Conservation (phyloP, 2,113 vertebrate genomes). For the Dermatemys mawii region DNA sequence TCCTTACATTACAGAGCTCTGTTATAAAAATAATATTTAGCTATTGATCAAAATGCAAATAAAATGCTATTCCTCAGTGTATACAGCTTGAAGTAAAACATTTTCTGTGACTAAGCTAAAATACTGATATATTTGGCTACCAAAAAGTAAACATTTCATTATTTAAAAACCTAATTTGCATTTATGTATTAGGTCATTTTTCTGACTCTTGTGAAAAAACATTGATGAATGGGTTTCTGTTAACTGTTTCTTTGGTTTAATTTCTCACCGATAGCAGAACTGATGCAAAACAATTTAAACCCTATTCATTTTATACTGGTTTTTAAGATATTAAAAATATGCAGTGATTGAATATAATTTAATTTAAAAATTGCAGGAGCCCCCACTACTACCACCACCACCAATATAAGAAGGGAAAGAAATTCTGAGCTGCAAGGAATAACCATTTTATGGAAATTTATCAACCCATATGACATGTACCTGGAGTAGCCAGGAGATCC, state of each 20-base stretch:
- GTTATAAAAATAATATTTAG: background rate
- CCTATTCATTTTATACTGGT: background rate
- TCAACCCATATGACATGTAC: background rate
- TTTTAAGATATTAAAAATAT: background rate
- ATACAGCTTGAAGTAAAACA: background rate
- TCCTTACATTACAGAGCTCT: background rate
- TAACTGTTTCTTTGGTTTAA: background rate
- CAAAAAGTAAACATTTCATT: background rate
- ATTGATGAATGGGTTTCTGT: background rate
- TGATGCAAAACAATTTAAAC: background rate
- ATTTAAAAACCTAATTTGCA: background rate
- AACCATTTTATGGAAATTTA: background rate
- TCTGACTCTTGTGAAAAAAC: background rate
- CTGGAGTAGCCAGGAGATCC: background rate
- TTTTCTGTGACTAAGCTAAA: background rate
- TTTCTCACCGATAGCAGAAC: background rate
- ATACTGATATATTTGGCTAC: background rate
- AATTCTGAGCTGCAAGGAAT: background rate
- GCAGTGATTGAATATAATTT: background rate
- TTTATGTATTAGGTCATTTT: background rate
- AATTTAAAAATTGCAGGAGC: accelerated
- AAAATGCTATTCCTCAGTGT: background rate
- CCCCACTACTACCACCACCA: background rate
- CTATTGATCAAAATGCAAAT: background rate
- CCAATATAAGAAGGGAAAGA: background rate